phyloP scores from a whole-genome alignment of 2,888 invertebrate genomes.

The Tineola bisselliella region DNA sequence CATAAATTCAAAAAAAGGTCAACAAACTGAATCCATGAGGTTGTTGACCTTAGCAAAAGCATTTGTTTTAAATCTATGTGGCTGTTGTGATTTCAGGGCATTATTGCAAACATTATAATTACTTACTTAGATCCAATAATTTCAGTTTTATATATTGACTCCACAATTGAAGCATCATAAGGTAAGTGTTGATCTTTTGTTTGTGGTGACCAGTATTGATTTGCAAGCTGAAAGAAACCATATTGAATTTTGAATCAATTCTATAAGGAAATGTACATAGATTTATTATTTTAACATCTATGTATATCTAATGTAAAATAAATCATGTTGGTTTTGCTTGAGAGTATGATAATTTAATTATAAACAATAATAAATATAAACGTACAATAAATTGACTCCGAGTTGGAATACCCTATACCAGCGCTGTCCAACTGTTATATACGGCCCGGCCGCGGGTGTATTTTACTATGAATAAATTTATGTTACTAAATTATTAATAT shows the following conservation, averaged over 20 bases:
- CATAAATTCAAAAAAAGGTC: conserved; percentile 33
- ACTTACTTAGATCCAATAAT: conserved; percentile 82
- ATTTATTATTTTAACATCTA: conserved; percentile 28
- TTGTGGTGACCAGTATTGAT: conserved; percentile 93
- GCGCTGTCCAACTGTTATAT: too few relatives aligned
- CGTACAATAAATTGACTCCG: too few relatives aligned
- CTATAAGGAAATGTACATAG: conserved; percentile 54
- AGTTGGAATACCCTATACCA: too few relatives aligned
- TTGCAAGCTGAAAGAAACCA: conserved; percentile 78
- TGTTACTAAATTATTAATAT: too few relatives aligned
- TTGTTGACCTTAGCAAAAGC: conserved; percentile 45
- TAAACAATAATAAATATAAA: too few relatives aligned
- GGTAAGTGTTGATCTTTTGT: conserved; percentile 76
- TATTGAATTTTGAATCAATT: conserved; percentile 45
- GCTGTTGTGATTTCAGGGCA: conserved; percentile 23
- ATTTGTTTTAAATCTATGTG: conserved; percentile 51
- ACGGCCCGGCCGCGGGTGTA: too few relatives aligned
- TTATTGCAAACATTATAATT: conserved; percentile 13
- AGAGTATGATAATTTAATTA: background rate
- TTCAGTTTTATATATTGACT: conserved; percentile 89
- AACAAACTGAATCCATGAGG: conserved; percentile 49
- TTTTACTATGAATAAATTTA: too few relatives aligned
- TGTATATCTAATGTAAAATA: background rate
- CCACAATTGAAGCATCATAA: conserved; percentile 82
- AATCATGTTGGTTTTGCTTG: conserved; percentile 14